Evolutionary conservation across 35 echinoderm and acorn worm species (phyloP).

Genomic region (Apostichopus californicus): DNA sequence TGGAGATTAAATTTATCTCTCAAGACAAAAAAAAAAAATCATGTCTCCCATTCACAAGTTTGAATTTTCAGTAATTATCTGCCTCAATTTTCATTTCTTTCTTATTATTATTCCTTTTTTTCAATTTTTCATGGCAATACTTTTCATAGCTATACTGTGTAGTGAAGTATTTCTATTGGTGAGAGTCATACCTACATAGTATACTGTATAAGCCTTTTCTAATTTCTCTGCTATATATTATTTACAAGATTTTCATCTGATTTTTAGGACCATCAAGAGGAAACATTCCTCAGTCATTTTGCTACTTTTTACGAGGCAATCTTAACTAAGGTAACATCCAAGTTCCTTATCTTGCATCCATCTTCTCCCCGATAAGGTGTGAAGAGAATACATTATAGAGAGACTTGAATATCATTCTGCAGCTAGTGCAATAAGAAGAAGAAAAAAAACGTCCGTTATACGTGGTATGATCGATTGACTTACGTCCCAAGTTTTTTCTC

Average conservation of each 20-base stretch:
- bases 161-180: too few relatives aligned
- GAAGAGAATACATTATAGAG: neutral
- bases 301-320: neutral
- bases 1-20: too few relatives aligned
- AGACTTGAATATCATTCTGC: neutral
- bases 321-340: neutral
- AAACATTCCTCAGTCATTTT: neutral
- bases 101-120: too few relatives aligned
- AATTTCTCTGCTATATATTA: neutral
- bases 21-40: too few relatives aligned
- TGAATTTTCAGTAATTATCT: too few relatives aligned
- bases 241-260: neutral
- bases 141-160: too few relatives aligned
- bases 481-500: neutral
- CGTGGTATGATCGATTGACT: neutral
- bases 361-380: neutral
- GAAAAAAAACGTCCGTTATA: neutral
- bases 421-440: neutral
- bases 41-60: too few relatives aligned
- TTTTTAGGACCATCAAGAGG: neutral
- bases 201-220: too few relatives aligned
- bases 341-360: neutral
- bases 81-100: too few relatives aligned
- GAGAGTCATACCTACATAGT: too few relatives aligned
- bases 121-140: too few relatives aligned